Evolutionary conservation across 2,113 vertebrate species (phyloP).

Genomic region (Zingel zingel): DNA sequence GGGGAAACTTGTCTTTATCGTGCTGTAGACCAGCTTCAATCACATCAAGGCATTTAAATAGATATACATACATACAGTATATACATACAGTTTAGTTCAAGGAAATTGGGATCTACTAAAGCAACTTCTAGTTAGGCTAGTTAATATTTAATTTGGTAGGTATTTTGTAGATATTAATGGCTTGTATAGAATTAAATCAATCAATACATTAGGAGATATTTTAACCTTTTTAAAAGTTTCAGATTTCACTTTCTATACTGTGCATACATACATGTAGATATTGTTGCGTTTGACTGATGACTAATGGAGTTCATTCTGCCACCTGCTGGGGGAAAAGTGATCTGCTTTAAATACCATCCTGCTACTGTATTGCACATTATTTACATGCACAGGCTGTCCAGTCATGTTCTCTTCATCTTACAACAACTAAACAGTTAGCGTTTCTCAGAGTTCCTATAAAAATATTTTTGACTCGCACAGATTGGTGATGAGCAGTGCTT

Average conservation of each 20-base stretch:
- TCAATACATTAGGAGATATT: neutral
- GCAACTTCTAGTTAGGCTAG: neutral
- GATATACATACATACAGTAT: neutral
- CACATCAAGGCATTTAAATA: neutral
- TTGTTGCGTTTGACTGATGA: neutral
- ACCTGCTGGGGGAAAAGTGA: conserved; percentile 54
- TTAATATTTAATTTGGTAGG: neutral
- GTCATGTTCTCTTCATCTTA: neutral
- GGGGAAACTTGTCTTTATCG: neutral
- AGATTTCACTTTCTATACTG: neutral
- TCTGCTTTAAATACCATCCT: neutral
- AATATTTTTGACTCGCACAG: neutral
- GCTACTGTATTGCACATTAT: neutral
- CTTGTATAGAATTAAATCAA: neutral
- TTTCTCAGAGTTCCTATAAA: neutral
- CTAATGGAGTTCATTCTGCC: conserved; percentile 47
- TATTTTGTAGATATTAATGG: neutral
- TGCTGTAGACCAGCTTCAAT: neutral
- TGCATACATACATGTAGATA: neutral
- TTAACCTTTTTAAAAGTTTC: neutral
- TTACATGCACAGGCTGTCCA: neutral
- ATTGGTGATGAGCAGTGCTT: neutral
- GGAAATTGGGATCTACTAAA: neutral
- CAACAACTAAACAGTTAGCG: no score
- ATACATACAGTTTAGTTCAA: neutral